Percentiles rank a stretch among this genome's conserved stretches.
Conservation (phyloP, 30 jellyfish, hydroid and myxozoan species). For the Pseudorhiza aurosa region DNA sequence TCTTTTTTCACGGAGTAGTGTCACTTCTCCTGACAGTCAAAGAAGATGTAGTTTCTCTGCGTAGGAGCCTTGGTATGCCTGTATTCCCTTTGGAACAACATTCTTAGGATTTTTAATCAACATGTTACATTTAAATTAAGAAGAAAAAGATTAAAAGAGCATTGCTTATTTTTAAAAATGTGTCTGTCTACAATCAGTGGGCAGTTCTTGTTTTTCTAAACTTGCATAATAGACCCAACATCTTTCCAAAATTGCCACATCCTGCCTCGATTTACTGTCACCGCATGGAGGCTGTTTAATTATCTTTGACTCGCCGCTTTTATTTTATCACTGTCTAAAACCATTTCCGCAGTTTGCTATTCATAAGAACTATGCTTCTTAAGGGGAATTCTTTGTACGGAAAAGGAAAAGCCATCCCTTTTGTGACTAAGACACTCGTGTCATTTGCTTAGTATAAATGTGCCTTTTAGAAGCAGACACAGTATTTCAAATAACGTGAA, state of each 20-base stretch:
- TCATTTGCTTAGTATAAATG: conserved; percentile 48
- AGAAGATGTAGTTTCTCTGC: neutral
- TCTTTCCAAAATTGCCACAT: conserved; percentile 46
- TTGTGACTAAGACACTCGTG: conserved; percentile 35
- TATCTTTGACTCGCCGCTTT: conserved; percentile 52
- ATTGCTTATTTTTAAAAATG: conserved; percentile 23
- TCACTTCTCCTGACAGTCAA: too few species aligned
- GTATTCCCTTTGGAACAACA: conserved; percentile 4
- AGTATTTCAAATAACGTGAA: neutral
- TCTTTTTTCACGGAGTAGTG: too few species aligned
- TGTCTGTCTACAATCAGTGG: conserved; percentile 59
- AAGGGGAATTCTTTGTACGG: conserved; percentile 50
- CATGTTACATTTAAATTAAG: conserved; percentile 42
- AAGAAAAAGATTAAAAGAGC: conserved; percentile 17
- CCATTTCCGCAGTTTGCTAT: conserved; percentile 66
- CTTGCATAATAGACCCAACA: conserved; percentile 12
- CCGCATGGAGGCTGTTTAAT: conserved; percentile 79
- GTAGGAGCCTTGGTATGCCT: neutral
- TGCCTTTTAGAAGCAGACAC: conserved; percentile 3
- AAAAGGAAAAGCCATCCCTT: conserved; percentile 65
- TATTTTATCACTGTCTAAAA: conserved; percentile 50
- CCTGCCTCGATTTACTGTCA: conserved; percentile 69
- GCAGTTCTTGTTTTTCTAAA: conserved; percentile 47
- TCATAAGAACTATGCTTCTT: conserved; percentile 39
- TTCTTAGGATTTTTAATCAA: conserved; percentile 31